These are phyloP conservation scores for Atta colombica DNA, from an alignment of 1,140 invertebrate genomes.

Conservation along the genomic window DNA sequence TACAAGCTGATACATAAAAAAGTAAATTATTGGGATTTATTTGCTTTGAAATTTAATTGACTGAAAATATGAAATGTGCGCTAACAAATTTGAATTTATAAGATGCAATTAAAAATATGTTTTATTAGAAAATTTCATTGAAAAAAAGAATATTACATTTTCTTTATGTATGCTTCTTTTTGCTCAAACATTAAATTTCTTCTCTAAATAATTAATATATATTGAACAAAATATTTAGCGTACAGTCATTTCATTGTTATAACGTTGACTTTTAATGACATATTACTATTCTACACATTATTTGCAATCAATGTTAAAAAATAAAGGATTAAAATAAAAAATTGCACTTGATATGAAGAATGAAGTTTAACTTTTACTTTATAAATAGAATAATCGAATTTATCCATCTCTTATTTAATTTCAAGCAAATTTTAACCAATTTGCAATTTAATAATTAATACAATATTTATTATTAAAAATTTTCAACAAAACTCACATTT, in stretches of 20 bases:
- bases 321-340: background rate
- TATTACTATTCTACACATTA: background rate
- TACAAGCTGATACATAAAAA: background rate
- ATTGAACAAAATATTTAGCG: conserved; percentile 1
- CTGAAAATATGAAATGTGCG: background rate
- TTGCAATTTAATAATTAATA: background rate
- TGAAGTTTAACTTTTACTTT: background rate
- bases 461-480: background rate
- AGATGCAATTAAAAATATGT: background rate
- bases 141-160: background rate
- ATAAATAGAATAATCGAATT: background rate
- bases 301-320: background rate
- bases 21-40: background rate
- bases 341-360: conserved; percentile 6
- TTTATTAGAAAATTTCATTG: background rate
- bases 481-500: background rate
- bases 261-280: background rate
- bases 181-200: background rate
- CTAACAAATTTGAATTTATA: background rate
- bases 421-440: background rate
- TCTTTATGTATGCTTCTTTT: background rate
- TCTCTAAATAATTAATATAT: background rate
- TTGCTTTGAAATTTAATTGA: background rate
- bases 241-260: background rate
- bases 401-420: background rate